These are phyloP conservation scores for Paracyclopina nana DNA, from an alignment of 1,140 invertebrate species.

Conservation along the genomic window DNA sequence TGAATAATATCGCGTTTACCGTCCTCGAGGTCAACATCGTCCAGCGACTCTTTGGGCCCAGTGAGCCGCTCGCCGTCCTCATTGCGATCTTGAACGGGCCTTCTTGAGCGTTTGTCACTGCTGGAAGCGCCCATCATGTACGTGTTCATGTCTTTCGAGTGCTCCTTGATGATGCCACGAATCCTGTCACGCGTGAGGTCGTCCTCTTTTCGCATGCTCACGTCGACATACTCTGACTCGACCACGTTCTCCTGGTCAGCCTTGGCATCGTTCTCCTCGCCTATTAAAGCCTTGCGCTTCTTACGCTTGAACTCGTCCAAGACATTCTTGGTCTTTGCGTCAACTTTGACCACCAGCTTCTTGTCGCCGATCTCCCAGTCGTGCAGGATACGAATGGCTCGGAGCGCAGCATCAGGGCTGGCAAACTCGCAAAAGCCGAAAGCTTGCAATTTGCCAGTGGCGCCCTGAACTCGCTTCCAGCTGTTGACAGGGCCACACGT, in stretches of 20 bases:
- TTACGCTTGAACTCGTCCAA: constrained; percentile 66
- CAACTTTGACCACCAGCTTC: constrained; percentile 85
- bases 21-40: constrained; percentile 68
- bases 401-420: constrained; percentile 75
- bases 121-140: constrained; percentile 23
- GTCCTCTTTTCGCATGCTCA: constrained; percentile 49
- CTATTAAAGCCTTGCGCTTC: not conserved
- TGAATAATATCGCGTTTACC: constrained; percentile 81
- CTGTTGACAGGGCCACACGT: constrained; percentile 77
- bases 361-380: constrained; percentile 83
- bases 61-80: constrained; percentile 3
- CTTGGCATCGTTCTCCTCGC: constrained; percentile 18
- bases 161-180: constrained; percentile 53
- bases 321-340: constrained; percentile 84
- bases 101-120: not conserved
- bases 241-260: constrained; percentile 38
- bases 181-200: constrained; percentile 49
- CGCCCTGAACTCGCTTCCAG: constrained; percentile 88
- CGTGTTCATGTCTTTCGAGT: constrained; percentile 52
- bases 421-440: constrained; percentile 97
- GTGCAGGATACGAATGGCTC: constrained; percentile 81
- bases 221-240: constrained; percentile 66
- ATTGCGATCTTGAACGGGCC: not conserved
- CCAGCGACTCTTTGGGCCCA: constrained; percentile 31
- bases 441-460: constrained; percentile 44